These are phyloP conservation scores for Lepidurus arcticus DNA, from an alignment of 1,140 invertebrate species.

Conservation along the genomic window DNA sequence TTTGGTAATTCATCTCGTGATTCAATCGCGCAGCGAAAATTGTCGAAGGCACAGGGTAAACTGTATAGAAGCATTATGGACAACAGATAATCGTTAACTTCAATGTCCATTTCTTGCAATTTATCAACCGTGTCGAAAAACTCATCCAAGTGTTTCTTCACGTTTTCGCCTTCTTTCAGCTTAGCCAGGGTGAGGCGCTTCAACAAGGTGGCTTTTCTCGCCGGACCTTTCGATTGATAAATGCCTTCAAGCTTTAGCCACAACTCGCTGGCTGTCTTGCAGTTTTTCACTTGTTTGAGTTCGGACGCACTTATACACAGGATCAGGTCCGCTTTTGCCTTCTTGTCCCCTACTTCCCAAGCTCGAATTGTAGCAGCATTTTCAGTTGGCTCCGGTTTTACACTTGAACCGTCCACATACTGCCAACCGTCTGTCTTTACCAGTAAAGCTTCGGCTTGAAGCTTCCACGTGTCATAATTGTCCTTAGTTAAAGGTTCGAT, in stretches of 20 bases:
- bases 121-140: neutral
- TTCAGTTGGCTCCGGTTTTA: neutral
- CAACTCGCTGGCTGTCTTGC: no score
- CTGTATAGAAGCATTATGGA: constrained; percentile 36
- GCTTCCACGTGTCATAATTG: constrained; percentile 34
- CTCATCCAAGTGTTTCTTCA: neutral
- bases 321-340: neutral
- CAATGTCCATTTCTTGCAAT: constrained; percentile 28
- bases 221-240: neutral
- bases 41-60: constrained; percentile 33
- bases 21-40: constrained; percentile 37
- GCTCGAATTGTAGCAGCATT: neutral
- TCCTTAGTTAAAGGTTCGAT: constrained; percentile 33
- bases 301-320: no score
- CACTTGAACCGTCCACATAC: constrained; percentile 20
- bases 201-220: neutral
- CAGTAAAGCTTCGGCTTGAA: constrained; percentile 32
- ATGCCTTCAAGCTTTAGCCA: no score
- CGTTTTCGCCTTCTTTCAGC: neutral
- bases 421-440: constrained; percentile 30
- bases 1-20: constrained; percentile 36
- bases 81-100: constrained; percentile 36
- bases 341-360: neutral
- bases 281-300: no score
- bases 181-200: neutral